Conservation (phyloP, 2,797 vertebrate genomes). For the Phyllotis vaccarum region DNA sequence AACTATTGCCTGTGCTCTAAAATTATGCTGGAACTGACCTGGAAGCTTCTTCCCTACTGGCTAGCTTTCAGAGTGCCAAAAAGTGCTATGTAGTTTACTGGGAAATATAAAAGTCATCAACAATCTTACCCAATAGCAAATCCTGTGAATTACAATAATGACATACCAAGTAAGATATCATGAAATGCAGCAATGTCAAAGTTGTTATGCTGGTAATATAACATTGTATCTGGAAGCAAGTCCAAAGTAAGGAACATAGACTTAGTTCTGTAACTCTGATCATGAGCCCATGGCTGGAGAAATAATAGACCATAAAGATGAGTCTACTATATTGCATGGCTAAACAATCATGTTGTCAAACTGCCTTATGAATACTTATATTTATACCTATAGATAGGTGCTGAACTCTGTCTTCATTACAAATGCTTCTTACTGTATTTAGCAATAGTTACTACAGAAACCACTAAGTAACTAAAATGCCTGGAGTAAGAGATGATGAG, state of each 20-base stretch:
- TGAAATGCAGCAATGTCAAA: not conserved
- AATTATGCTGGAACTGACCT: not conserved
- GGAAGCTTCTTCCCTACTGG: not conserved
- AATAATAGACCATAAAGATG: not conserved
- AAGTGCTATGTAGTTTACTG: not conserved
- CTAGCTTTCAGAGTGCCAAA: not conserved
- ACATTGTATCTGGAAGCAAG: not conserved
- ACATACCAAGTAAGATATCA: not conserved
- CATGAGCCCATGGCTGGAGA: not conserved
- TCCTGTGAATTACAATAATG: not conserved
- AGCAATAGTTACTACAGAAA: not conserved
- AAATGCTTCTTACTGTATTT: not conserved
- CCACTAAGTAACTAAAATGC: not conserved
- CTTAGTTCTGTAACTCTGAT: not conserved
- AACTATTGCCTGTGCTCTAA: constrained; percentile 47
- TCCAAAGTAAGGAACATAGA: not conserved
- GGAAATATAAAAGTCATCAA: not conserved
- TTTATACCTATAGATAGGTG: not conserved
- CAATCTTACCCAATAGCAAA: not conserved
- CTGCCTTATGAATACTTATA: not conserved
- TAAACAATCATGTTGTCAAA: not conserved
- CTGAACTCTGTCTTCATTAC: not conserved
- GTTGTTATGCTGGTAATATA: not conserved
- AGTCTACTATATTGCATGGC: not conserved
- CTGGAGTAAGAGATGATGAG: not conserved